These are phyloP conservation scores for Cryptocephalus primarius DNA, from an alignment of 2,888 invertebrate species.

Conservation along the genomic window DNA sequence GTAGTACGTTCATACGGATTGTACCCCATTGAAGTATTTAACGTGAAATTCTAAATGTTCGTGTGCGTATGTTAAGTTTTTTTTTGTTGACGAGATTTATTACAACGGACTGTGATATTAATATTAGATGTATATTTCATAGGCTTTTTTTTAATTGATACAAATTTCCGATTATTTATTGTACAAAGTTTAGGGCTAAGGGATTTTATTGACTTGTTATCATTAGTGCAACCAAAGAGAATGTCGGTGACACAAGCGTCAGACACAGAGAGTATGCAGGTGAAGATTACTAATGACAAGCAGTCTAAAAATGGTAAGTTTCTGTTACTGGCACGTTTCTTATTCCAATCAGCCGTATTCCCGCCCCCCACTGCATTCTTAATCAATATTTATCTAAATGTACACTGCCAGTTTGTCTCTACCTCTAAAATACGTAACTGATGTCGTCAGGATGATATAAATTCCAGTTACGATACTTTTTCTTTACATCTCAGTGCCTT, in stretches of 20 bases:
- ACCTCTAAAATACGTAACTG: no score
- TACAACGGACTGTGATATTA: constrained; percentile 31
- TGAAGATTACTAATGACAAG: constrained; percentile 19
- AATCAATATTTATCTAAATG: no score
- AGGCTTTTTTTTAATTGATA: constrained; percentile 18
- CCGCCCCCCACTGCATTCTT: no score
- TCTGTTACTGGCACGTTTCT: constrained; percentile 5
- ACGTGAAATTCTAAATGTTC: constrained; percentile 21
- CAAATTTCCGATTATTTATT: constrained; percentile 8
- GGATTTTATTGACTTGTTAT: constrained; percentile 19
- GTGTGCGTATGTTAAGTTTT: constrained; percentile 29
- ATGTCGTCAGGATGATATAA: no score
- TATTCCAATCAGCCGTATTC: background rate
- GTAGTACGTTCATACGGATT: constrained; percentile 17
- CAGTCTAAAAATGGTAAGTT: constrained; percentile 25
- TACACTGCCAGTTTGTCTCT: no score
- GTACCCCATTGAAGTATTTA: constrained; percentile 17
- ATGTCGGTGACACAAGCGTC: constrained; percentile 26
- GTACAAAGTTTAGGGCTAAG: constrained; percentile 21
- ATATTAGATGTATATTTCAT: constrained; percentile 29
- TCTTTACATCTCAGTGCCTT: no score
- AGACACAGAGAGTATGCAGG: constrained; percentile 21
- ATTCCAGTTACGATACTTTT: no score
- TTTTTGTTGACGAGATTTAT: constrained; percentile 24
- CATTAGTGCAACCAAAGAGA: constrained; percentile 24